Percentiles rank a stretch among this genome's conserved stretches.
Evolutionary conservation across 2,888 invertebrate species (phyloP).

Genomic region (Cordilura impudica): DNA sequence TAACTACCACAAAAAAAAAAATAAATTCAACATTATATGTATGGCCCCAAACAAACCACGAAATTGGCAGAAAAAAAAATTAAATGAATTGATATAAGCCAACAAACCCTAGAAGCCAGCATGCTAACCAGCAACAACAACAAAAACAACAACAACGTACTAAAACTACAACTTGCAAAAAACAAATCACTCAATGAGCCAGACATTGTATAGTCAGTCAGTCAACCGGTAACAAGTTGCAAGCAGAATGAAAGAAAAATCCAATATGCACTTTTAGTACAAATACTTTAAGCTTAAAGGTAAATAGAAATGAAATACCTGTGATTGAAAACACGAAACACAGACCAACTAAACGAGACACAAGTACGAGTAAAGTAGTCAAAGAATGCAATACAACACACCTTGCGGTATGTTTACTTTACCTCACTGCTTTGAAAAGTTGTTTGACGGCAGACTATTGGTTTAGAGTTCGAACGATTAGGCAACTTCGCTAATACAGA

Average conservation of each 20-base stretch:
- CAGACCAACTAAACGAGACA: conserved; percentile 8
- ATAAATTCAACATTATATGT: conserved; percentile 8
- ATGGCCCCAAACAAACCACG: conserved; percentile 13
- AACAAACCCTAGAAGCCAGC: conserved; percentile 5
- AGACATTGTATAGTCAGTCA: conserved; percentile 56
- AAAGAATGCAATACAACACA: conserved; percentile 16
- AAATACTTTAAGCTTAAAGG: conserved; percentile 50
- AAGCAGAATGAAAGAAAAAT: conserved; percentile 26
- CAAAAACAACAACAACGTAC: conserved; percentile 3
- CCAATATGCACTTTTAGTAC: conserved; percentile 2
- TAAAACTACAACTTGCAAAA: conserved; percentile 18
- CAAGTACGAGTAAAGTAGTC: conserved; percentile 6
- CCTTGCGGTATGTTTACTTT: conserved; percentile 25
- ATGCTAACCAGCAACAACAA: neutral
- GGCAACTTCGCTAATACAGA: neutral
- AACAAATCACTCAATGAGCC: conserved; percentile 42
- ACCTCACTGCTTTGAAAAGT: neutral
- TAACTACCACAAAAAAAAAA: conserved; percentile 17
- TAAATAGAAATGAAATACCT: conserved; percentile 25
- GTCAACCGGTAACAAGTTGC: conserved; percentile 58
- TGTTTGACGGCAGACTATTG: neutral
- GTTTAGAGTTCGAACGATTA: neutral
- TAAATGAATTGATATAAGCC: neutral
- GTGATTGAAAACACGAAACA: neutral
- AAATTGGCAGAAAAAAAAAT: neutral